These are phyloP conservation scores for Belgica antarctica DNA, from an alignment of 2,888 invertebrate genomes.

Conservation along the genomic window DNA sequence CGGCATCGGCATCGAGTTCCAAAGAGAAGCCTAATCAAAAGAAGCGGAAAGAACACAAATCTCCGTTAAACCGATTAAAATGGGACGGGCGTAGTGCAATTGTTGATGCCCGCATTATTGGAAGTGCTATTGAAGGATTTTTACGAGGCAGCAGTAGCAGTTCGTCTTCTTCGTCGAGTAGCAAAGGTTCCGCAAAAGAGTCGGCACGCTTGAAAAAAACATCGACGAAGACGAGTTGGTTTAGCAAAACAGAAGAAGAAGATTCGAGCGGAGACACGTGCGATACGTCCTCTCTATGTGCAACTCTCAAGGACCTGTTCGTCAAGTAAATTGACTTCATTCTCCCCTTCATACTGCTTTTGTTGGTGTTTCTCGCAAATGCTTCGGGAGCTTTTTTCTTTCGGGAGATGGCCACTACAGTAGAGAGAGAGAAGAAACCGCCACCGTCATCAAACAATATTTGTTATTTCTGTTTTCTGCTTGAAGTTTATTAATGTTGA, in stretches of 20 bases:
- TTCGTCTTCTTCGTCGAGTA: conserved; percentile 53
- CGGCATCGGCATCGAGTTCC: neutral
- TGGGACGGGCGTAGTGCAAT: conserved; percentile 71
- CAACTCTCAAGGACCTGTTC: conserved; percentile 81
- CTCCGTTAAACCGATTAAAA: conserved; percentile 47
- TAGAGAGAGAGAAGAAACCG: neutral
- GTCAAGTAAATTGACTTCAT: conserved; percentile 66
- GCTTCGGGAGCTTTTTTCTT: too few species aligned
- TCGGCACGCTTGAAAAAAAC: conserved; percentile 51
- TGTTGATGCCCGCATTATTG: conserved; percentile 75
- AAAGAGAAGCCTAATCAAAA: conserved; percentile 37
- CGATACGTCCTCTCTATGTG: conserved; percentile 72
- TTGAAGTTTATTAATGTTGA: conserved; percentile 3
- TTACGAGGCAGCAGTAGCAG: conserved; percentile 59
- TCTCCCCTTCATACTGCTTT: neutral
- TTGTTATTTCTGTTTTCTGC: neutral
- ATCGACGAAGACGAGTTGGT: conserved; percentile 58
- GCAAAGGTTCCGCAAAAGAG: conserved; percentile 56
- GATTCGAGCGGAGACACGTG: conserved; percentile 65
- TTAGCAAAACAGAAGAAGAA: conserved; percentile 66
- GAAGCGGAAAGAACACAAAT: conserved; percentile 45
- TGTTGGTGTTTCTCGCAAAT: neutral
- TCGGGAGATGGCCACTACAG: neutral
- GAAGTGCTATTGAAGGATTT: conserved; percentile 82
- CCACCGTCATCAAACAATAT: neutral